Evolutionary conservation across 2,113 vertebrate species (phyloP).

Genomic region (Callaeas wilsoni): DNA sequence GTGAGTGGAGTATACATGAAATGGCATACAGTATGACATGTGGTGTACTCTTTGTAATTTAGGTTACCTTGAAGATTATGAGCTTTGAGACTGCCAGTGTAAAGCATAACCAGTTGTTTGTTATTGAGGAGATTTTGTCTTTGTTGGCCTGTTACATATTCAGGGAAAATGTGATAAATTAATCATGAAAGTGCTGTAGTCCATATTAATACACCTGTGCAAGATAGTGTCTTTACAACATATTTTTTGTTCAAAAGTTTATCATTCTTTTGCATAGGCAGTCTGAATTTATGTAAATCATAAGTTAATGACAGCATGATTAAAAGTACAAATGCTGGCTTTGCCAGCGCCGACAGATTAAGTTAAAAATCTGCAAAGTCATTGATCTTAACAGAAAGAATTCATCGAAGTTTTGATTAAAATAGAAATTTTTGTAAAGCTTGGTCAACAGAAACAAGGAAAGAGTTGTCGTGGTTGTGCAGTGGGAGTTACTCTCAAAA

Average conservation of each 20-base stretch:
- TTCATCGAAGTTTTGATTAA: background rate
- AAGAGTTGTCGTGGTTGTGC: background rate
- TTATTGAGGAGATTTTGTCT: background rate
- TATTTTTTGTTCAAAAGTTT: background rate
- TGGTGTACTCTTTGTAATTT: background rate
- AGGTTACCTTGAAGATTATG: background rate
- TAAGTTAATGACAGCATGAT: background rate
- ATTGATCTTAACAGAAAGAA: background rate
- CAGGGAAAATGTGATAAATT: background rate
- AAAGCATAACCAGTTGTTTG: background rate
- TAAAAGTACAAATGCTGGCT: background rate
- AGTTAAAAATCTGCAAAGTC: background rate
- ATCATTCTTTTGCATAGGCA: background rate
- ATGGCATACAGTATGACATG: background rate
- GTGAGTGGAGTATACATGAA: background rate
- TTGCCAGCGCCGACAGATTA: background rate
- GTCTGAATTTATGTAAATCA: background rate
- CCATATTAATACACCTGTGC: background rate
- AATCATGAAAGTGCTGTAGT: background rate
- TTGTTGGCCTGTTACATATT: background rate
- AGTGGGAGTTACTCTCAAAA: background rate
- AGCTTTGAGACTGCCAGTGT: background rate
- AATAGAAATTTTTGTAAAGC: background rate
- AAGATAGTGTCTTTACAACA: background rate
- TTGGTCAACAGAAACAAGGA: background rate